These are phyloP conservation scores for Corynorhinus townsendii DNA, from an alignment of 2,113 vertebrate species.

Conservation along the genomic window DNA sequence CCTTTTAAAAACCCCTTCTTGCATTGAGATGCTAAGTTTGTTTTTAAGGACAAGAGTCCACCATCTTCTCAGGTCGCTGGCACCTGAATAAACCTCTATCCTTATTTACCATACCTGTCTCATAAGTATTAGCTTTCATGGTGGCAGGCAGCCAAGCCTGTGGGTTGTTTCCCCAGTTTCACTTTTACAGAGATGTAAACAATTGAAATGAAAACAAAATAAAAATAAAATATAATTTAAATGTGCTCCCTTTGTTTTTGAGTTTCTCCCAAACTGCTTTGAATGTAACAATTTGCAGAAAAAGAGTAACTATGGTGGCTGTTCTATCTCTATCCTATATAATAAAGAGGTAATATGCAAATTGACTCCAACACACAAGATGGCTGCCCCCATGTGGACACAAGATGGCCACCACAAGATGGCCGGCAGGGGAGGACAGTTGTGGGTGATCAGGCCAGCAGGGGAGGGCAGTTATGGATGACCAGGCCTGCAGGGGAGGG, in stretches of 20 bases:
- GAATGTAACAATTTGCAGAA: neutral
- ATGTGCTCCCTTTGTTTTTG: conserved; percentile 9
- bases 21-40: neutral
- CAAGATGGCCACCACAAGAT: no score
- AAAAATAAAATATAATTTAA: neutral
- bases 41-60: neutral
- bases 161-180: neutral
- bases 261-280: neutral
- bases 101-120: neutral
- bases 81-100: neutral
- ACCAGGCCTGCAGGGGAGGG: no score
- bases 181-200: conserved; percentile 12
- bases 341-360: neutral
- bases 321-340: neutral
- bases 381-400: no score
- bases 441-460: no score
- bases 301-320: neutral
- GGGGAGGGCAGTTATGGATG: no score
- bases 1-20: neutral
- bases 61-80: neutral
- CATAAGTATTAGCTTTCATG: neutral
- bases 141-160: neutral
- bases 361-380: no score
- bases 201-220: conserved; percentile 45
- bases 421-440: no score